Conservation (phyloP, 2,888 invertebrate species). For the Ptycholaimellus sp. region DNA sequence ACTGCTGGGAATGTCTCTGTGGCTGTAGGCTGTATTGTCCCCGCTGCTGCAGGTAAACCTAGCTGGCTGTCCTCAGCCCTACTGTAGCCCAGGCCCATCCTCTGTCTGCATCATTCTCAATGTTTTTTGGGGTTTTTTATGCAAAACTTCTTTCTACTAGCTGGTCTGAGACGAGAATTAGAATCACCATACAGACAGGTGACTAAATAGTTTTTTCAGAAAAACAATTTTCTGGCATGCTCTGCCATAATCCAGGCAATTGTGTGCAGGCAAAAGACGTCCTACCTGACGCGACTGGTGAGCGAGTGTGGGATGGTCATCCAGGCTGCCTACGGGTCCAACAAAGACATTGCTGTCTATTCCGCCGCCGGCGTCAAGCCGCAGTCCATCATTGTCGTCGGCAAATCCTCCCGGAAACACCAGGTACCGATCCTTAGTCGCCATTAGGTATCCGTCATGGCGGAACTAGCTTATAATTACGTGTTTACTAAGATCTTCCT, state of each 20-base stretch:
- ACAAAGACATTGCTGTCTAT: slow-evolving; percentile 65
- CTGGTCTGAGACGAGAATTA: too few species aligned
- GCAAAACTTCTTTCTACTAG: too few species aligned
- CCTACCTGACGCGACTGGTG: slow-evolving; percentile 6
- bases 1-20: not conserved
- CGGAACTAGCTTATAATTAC: slow-evolving; percentile 10
- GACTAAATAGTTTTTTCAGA: not conserved
- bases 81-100: too few species aligned
- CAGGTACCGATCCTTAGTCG: too few species aligned
- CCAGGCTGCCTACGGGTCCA: slow-evolving; percentile 65
- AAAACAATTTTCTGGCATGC: not conserved
- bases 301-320: slow-evolving; percentile 30
- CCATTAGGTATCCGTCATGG: slow-evolving; percentile 10
- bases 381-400: slow-evolving; percentile 78
- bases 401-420: slow-evolving; percentile 39
- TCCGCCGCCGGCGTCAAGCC: slow-evolving; percentile 59
- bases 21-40: too few species aligned
- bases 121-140: too few species aligned
- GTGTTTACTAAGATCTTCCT: not conserved
- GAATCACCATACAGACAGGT: too few species aligned
- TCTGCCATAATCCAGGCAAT: not conserved
- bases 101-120: too few species aligned
- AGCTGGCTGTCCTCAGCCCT: too few species aligned
- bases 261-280: slow-evolving; percentile 7
- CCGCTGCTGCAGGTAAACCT: too few species aligned